These are phyloP conservation scores for Achroia grisella DNA, from an alignment of 1,140 invertebrate genomes.

Conservation along the genomic window DNA sequence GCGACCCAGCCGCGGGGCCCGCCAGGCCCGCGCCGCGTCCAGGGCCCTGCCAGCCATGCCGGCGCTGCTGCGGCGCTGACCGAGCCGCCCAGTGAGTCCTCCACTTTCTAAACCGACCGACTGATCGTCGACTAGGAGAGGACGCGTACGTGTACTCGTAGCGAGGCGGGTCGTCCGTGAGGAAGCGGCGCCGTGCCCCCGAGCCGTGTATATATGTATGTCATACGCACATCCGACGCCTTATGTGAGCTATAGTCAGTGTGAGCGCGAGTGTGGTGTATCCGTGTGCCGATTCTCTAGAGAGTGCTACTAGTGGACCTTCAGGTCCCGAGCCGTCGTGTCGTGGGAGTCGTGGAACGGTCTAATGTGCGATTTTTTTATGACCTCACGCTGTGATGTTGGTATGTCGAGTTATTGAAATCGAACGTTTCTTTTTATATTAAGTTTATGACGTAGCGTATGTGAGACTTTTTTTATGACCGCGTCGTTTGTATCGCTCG, in stretches of 20 bases:
- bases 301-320: too few relatives aligned
- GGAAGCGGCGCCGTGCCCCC: not conserved
- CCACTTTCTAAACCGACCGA: too few relatives aligned
- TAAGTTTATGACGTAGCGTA: not conserved
- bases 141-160: too few relatives aligned
- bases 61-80: too few relatives aligned
- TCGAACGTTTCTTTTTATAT: slow-evolving; percentile 1
- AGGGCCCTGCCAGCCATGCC: too few relatives aligned
- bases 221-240: slow-evolving; percentile 38
- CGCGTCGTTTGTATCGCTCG: not conserved
- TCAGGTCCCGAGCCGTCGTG: too few relatives aligned
- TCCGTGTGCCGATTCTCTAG: not conserved
- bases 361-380: not conserved
- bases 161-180: not conserved
- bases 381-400: not conserved
- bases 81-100: too few relatives aligned
- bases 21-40: too few relatives aligned
- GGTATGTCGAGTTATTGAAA: not conserved
- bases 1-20: too few relatives aligned
- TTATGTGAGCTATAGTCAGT: slow-evolving; percentile 10
- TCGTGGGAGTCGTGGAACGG: not conserved
- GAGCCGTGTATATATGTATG: not conserved
- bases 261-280: too few relatives aligned
- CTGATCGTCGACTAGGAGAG: too few relatives aligned
- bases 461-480: slow-evolving; percentile 1